Base-by-base conservation (phyloP, 2,113 vertebrate genomes). In the Salminus brasiliensis region DNA sequence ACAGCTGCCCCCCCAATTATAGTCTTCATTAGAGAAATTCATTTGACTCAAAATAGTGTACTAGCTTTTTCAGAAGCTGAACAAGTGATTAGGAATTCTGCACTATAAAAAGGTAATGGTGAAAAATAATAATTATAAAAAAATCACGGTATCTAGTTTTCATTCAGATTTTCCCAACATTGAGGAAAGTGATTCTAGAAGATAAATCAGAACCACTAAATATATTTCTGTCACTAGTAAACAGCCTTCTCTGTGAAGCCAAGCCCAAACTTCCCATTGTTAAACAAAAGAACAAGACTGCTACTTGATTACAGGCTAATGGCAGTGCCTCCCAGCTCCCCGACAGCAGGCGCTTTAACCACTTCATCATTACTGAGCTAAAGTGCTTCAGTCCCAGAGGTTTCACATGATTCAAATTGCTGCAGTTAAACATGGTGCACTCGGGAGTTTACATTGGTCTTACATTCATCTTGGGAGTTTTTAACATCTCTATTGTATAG, bases 351-450 rank as follows among this genome's bases (percentile, higher is more conserved):
- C 27, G 13, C 52, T 55, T 55, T 55, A 62, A 29, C 32, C 59
- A 62, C 59, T 32, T 32, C 7, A 32, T 63, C 60, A 18, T 63
- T 32, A 36, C 18, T 9, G 32, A 63, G 7, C 21, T 18, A 34
- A 47, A 63, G 34, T 21, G 21, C 6, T 12, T 52, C 12, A 34
- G 60, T 1, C 4, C 3, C 8, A 36, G 53, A 49, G 13, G 25
- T 25, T n/a, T 55, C 18, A 21, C 21, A 55, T 7, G 15, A 7
- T 29, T 52, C 10, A 49, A 62, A 13, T 7, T 27, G n/a, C 39
- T 47, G 27, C 23, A 43, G n/a, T 66, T 39, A 66, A 76, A 55
- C 23, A 76, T 43, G 55, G 55, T 55, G 66, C 34, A 41, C 74
- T 67, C n/a, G 32, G 23, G 74, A 53, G 15, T 53, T 76, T 76